phyloP scores from a whole-genome alignment of 30 jellyfish, hydroid and myxozoan genomes.

The Aurelia sp. region DNA sequence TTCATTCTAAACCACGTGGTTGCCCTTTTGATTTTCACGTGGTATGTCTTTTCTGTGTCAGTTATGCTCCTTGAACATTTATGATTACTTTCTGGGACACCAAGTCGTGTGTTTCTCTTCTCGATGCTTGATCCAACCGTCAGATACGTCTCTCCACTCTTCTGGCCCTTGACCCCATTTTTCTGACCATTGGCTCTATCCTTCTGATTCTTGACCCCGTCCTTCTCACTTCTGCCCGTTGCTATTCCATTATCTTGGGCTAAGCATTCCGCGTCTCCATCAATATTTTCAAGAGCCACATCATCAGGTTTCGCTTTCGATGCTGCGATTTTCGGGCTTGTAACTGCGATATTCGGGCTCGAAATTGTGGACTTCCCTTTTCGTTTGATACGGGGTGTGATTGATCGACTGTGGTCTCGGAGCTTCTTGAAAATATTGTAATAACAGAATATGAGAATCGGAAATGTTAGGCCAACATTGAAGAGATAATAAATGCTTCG shows the following conservation, averaged over 20 bases:
- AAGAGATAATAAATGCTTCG: constrained; percentile 79
- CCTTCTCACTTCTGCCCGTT: not conserved
- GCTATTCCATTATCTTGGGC: not conserved
- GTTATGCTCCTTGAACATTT: too few species aligned
- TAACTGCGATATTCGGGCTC: constrained; percentile 29
- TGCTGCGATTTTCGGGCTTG: not conserved
- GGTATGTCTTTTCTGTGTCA: not conserved
- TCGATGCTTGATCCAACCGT: not conserved
- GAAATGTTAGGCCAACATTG: constrained; percentile 76
- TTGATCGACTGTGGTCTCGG: constrained; percentile 75
- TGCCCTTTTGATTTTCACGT: constrained; percentile 22
- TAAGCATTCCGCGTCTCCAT: not conserved
- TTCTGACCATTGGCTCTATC: not conserved
- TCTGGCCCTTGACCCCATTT: not conserved
- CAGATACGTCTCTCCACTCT: not conserved
- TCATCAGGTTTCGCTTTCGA: not conserved
- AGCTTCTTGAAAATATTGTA: constrained; percentile 43
- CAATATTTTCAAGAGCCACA: not conserved
- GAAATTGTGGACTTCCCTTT: constrained; percentile 31
- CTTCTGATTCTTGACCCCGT: not conserved
- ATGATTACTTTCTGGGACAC: too few species aligned
- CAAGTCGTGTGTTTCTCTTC: not conserved
- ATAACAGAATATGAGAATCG: constrained; percentile 75
- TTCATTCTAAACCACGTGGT: constrained; percentile 20
- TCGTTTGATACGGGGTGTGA: constrained; percentile 58